Conservation (phyloP, 2,113 vertebrate species). For the Muntiacus muntjak region DNA sequence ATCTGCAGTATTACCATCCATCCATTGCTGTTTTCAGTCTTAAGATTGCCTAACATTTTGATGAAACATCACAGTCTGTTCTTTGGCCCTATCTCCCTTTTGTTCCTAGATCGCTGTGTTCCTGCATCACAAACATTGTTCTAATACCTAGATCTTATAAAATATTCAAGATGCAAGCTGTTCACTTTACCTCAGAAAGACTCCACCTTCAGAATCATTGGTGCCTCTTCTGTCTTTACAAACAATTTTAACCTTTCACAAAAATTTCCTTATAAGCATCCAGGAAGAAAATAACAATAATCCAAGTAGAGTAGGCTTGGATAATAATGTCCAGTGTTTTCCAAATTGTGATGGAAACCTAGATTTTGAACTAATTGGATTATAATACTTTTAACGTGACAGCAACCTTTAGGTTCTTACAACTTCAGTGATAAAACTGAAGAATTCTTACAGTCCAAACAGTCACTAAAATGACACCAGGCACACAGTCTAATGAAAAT, state of each 20-base stretch:
- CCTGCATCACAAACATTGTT: conserved; percentile 50
- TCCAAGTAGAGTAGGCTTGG: not conserved
- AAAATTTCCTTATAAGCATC: not conserved
- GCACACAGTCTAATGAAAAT: not conserved
- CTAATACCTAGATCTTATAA: conserved; percentile 69
- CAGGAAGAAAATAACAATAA: not conserved
- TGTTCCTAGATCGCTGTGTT: conserved; percentile 55
- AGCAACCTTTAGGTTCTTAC: not conserved
- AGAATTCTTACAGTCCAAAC: not conserved
- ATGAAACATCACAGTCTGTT: conserved; percentile 36
- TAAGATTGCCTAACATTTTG: conserved; percentile 33
- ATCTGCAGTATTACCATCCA: not conserved
- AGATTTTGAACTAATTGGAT: conserved; percentile 11
- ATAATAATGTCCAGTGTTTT: not conserved
- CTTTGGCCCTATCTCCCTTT: conserved; percentile 19
- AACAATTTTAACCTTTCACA: conserved; percentile 26
- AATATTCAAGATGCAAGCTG: conserved; percentile 73
- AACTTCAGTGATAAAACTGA: not conserved
- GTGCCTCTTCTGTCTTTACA: conserved; percentile 19
- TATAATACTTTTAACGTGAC: not conserved
- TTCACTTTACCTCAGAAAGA: conserved; percentile 55
- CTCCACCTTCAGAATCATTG: conserved; percentile 17
- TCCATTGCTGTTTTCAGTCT: not conserved
- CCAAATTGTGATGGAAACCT: not conserved
- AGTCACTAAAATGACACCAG: not conserved